Conservation (phyloP, 2,888 invertebrate genomes). For the Meiosimyza decipiens region DNA sequence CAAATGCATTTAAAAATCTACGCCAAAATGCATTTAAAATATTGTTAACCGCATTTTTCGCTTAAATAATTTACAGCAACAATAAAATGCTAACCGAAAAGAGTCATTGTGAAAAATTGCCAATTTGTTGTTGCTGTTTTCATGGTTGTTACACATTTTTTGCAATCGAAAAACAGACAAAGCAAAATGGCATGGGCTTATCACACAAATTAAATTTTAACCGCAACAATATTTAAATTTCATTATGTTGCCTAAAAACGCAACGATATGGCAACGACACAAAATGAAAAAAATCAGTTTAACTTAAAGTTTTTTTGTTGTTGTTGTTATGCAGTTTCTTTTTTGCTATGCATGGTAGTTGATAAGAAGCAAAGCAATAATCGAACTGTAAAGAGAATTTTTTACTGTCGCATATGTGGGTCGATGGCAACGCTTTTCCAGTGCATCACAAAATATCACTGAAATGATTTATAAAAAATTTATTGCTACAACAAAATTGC, state of each 20-base stretch:
- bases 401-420: background rate
- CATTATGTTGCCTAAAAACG: background rate
- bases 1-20: no score
- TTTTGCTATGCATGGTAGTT: background rate
- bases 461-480: constrained; percentile 31
- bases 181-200: background rate
- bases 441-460: background rate
- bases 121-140: background rate
- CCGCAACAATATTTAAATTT: constrained; percentile 21
- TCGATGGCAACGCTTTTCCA: background rate
- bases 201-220: background rate
- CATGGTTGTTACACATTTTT: background rate
- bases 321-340: background rate
- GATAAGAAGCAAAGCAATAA: constrained; percentile 8
- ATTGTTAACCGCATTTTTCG: constrained; percentile 23
- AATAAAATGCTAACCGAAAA: background rate
- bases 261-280: constrained; percentile 1
- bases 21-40: constrained; percentile 21
- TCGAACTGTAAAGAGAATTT: constrained; percentile 19
- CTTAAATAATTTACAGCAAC: constrained; percentile 19
- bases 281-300: constrained; percentile 25
- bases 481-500: constrained; percentile 2
- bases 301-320: background rate
- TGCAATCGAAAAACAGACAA: background rate
- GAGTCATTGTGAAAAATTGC: background rate